These are phyloP conservation scores for Ceratotherium simum DNA, from an alignment of 2,113 vertebrate species.

Conservation along the genomic window DNA sequence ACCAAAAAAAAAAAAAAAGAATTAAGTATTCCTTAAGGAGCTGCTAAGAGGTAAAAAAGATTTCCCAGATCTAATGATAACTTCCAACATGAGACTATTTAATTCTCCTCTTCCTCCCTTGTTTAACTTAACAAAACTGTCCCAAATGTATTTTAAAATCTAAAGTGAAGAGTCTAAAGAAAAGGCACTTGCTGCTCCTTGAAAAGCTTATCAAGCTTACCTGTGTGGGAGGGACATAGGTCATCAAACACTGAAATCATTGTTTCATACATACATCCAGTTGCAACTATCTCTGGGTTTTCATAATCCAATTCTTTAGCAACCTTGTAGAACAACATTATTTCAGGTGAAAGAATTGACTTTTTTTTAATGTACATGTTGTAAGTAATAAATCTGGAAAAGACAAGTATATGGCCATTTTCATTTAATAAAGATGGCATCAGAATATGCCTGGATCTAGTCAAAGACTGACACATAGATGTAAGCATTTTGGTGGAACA, in stretches of 20 bases:
- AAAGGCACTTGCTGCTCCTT: background rate
- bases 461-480: background rate
- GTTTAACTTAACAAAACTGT: background rate
- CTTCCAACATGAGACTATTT: background rate
- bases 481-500: background rate
- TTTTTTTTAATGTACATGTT: background rate
- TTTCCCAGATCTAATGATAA: background rate
- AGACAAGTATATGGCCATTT: background rate
- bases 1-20: background rate
- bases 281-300: slow-evolving; percentile 59
- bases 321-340: slow-evolving; percentile 57
- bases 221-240: slow-evolving; percentile 54
- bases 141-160: background rate
- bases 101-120: background rate
- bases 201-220: slow-evolving; percentile 61
- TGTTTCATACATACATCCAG: slow-evolving; percentile 59
- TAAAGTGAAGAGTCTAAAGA: background rate
- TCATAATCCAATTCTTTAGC: slow-evolving; percentile 71
- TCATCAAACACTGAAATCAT: slow-evolving; percentile 65
- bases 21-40: background rate
- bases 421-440: background rate
- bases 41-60: background rate
- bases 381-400: slow-evolving; percentile 14
- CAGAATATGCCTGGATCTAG: background rate
- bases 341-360: background rate